Percentiles rank a stretch among this genome's conserved stretches.
Conservation (phyloP, 1,140 invertebrate genomes). For the Euura lappo region DNA sequence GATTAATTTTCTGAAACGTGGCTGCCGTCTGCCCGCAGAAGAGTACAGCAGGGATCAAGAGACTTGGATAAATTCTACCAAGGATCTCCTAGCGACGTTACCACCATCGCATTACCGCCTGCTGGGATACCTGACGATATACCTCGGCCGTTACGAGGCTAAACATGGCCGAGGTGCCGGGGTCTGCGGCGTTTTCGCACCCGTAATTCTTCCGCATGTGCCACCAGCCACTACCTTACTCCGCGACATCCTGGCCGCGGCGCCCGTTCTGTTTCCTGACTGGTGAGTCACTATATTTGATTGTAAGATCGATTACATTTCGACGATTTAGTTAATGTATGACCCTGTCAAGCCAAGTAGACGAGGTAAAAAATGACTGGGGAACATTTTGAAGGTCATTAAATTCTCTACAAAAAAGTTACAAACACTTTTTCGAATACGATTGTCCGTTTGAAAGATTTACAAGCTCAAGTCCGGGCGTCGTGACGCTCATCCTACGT, state of each 20-base stretch:
- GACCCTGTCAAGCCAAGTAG: too few species aligned
- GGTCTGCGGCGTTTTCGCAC: conserved; percentile 54
- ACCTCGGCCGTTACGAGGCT: conserved; percentile 57
- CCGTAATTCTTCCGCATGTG: conserved; percentile 55
- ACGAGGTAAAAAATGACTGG: too few species aligned
- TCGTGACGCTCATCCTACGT: too few species aligned
- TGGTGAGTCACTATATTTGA: conserved; percentile 28
- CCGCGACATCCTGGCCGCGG: conserved; percentile 50
- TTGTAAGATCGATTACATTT: too few species aligned
- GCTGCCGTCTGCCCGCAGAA: conserved; percentile 29
- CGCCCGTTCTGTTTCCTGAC: conserved; percentile 46
- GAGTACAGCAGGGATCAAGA: conserved; percentile 45
- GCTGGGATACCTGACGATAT: conserved; percentile 55
- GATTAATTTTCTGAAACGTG: too few species aligned
- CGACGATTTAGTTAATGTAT: too few species aligned
- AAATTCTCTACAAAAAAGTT: too few species aligned
- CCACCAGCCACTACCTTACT: conserved; percentile 54
- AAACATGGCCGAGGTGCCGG: conserved; percentile 51
- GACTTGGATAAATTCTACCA: conserved; percentile 50
- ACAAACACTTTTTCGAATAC: too few species aligned
- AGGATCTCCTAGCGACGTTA: conserved; percentile 48
- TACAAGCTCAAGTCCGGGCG: too few species aligned
- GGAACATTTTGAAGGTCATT: too few species aligned
- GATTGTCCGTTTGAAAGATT: too few species aligned
- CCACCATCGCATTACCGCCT: conserved; percentile 51